Evolutionary conservation across 2,113 vertebrate genomes (phyloP), one percentile per base, ranked within the genome.

Genomic region (Limnothrissa miodon): DNA sequence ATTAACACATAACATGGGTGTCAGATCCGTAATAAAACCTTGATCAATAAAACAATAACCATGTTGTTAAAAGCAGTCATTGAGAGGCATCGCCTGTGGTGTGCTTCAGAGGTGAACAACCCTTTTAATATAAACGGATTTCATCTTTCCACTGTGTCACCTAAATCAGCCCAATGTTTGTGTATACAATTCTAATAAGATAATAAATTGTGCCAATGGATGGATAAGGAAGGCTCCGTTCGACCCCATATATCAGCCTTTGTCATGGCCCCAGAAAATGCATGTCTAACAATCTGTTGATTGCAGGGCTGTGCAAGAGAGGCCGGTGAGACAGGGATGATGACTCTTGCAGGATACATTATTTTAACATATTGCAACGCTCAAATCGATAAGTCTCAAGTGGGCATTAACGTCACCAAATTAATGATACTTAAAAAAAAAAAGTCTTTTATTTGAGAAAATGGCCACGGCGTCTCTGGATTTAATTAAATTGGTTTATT

Each of bases 121-220:
- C 98, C 98, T 99, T 99, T 99, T 99, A 99, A 99, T 98, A 99
- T 96, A 97, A 99, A 98, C 96, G 97, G 96, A 97, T 99, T 99
- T 99, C 97, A 98, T 99, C 98, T 98, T 97, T 98, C 96, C 96
- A 96, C 97, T 92, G 0, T 97, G 98, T 98, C 98, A 98, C 95
- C 95, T 99, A 99, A 99, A 99, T 99, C 98, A 99, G 96, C 94
- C 93, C 96, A 97, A 96, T 99, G 98, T 99, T 99, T 99, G 97
- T 99, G 97, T 99, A 99, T 99, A 99, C 98, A 99, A 98, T 99
- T 99, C 99, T 98, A 98, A 99, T 99, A 97, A 97, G 97, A 96
- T 96, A 94, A 99, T 99, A 99, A 99, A 99, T 99, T 97, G 95
- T 90, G 90, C 95, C 96, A 93, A 95, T 96, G 96, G 97, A 98